Percentiles rank a stretch among this genome's conserved stretches.
Conservation (phyloP, 23 tunicate genomes). For the Styela clava region DNA sequence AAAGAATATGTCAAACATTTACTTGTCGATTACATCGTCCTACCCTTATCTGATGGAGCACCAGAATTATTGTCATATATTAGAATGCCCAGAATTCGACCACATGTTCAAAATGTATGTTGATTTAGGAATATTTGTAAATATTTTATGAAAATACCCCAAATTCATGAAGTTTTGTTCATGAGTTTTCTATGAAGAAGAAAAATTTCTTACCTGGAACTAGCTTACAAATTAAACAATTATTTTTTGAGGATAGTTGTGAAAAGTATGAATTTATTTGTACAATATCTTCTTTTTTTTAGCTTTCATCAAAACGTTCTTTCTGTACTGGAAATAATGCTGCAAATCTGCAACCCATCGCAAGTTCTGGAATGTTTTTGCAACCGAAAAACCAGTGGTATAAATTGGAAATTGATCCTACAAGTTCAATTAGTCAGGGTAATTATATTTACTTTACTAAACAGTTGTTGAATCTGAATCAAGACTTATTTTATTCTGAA, state of each 20-base stretch:
- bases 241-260: too few species aligned
- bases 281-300: too few species aligned
- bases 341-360: neutral
- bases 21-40: conserved; percentile 25
- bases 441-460: too few species aligned
- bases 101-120: conserved; percentile 1
- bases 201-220: too few species aligned
- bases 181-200: too few species aligned
- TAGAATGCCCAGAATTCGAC: neutral
- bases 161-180: too few species aligned
- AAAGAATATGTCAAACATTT: conserved; percentile 12
- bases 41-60: conserved; percentile 58
- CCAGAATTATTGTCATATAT: conserved; percentile 28
- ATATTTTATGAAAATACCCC: neutral
- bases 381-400: neutral
- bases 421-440: too few species aligned
- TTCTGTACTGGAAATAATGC: neutral
- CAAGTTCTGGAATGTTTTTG: neutral
- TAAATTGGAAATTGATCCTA: neutral
- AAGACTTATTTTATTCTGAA: too few species aligned
- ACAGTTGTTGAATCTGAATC: too few species aligned
- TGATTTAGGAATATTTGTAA: neutral
- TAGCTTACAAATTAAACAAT: too few species aligned
- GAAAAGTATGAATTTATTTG: too few species aligned
- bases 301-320: neutral